These are phyloP conservation scores for Fopius arisanus DNA, from an alignment of 1,140 invertebrate species.

Conservation along the genomic window DNA sequence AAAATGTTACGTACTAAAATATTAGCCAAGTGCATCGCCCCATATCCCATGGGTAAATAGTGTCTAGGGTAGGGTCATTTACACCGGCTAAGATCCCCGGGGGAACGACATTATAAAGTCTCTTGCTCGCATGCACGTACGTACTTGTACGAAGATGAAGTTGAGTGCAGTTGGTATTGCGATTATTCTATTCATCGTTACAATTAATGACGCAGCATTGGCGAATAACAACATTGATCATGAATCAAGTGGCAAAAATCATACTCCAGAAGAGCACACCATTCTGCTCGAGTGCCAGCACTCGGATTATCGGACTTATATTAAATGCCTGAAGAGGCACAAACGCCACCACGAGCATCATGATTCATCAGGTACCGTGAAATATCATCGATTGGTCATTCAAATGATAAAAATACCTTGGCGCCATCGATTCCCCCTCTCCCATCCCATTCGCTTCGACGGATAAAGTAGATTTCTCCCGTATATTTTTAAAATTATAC, in stretches of 20 bases:
- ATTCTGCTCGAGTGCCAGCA: slow-evolving; percentile 49
- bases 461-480: background rate
- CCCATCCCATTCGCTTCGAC: too few species aligned
- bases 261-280: slow-evolving; percentile 34
- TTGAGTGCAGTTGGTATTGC: slow-evolving; percentile 28
- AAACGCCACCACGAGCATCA: slow-evolving; percentile 47
- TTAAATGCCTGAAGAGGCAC: slow-evolving; percentile 55
- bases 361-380: slow-evolving; percentile 29
- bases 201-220: slow-evolving; percentile 5
- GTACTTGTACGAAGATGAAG: slow-evolving; percentile 18
- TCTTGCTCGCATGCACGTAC: background rate
- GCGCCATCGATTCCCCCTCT: background rate
- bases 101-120: background rate
- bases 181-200: slow-evolving; percentile 24
- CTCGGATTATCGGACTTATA: slow-evolving; percentile 55
- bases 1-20: slow-evolving; percentile 39
- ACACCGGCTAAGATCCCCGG: slow-evolving; percentile 13
- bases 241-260: slow-evolving; percentile 25
- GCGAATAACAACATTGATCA: slow-evolving; percentile 2
- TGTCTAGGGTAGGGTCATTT: slow-evolving; percentile 34
- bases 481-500: too few species aligned
- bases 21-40: slow-evolving; percentile 47
- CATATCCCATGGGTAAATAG: slow-evolving; percentile 35
- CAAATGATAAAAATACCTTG: background rate
- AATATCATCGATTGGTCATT: background rate